Conservation (phyloP, 2,797 vertebrate genomes). For the Ataeniobius toweri region DNA sequence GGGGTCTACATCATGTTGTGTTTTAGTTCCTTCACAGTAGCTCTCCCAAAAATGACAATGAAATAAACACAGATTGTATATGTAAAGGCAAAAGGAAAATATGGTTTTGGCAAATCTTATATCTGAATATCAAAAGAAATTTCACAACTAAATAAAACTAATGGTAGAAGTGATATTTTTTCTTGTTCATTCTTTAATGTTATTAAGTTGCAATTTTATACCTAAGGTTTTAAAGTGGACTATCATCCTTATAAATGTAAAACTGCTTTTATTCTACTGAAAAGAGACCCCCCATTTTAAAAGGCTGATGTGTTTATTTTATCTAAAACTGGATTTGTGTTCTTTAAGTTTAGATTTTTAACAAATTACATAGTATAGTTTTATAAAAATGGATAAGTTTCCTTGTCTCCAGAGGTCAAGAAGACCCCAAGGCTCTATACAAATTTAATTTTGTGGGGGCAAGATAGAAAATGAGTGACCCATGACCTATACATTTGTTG, state of each 20-base stretch:
- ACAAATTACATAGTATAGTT: no score
- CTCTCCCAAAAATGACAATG: no score
- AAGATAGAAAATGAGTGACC: neutral
- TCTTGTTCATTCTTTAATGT: neutral
- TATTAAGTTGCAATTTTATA: neutral
- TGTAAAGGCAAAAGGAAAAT: neutral
- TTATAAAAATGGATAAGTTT: no score
- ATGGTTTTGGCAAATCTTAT: neutral
- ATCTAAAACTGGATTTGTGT: no score
- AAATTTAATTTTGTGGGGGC: neutral
- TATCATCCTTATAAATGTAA: no score
- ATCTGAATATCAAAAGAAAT: neutral
- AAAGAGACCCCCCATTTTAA: no score
- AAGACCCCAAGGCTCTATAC: neutral
- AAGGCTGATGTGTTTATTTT: no score
- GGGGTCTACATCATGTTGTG: neutral
- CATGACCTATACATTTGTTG: neutral
- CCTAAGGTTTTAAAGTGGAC: neutral
- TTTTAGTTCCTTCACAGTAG: neutral
- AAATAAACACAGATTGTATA: no score
- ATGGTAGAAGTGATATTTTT: neutral
- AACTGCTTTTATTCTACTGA: no score
- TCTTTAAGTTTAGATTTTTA: no score
- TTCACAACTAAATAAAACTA: neutral
- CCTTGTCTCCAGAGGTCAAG: no score